Evolutionary conservation across 1,140 invertebrate species (phyloP).

Genomic region (Drosophila parvula): DNA sequence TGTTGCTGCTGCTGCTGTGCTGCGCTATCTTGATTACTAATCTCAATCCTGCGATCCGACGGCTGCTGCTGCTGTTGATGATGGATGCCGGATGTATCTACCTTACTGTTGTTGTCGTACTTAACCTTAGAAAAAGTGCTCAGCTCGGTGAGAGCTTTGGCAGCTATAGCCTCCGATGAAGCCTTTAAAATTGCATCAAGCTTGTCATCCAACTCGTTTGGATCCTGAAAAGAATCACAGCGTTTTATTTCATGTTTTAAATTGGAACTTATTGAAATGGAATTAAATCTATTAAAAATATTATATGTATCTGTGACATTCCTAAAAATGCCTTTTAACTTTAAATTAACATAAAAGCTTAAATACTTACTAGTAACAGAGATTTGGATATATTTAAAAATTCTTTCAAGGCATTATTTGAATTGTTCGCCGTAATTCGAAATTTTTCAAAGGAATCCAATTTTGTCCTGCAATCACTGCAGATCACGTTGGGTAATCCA

Average conservation of each 20-base stretch:
- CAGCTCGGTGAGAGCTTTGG: slow-evolving; percentile 81
- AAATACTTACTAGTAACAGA: slow-evolving; percentile 57
- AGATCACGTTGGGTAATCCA: slow-evolving; percentile 76
- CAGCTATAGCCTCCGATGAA: slow-evolving; percentile 81
- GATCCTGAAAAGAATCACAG: slow-evolving; percentile 42
- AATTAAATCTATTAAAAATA: too few species aligned
- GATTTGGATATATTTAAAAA: slow-evolving; percentile 56
- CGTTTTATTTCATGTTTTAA: not conserved
- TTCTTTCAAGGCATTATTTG: slow-evolving; percentile 67
- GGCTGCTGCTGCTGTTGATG: not conserved
- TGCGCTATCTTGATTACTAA: slow-evolving; percentile 37
- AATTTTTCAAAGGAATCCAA: slow-evolving; percentile 78
- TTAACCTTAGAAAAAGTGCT: slow-evolving; percentile 76
- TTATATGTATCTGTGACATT: too few species aligned
- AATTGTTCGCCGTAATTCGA: slow-evolving; percentile 73
- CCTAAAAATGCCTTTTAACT: not conserved
- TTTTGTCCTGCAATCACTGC: slow-evolving; percentile 66
- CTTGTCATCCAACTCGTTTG: slow-evolving; percentile 59
- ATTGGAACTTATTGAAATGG: too few species aligned
- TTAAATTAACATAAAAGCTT: too few species aligned
- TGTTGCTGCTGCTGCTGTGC: slow-evolving; percentile 11
- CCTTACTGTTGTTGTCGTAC: slow-evolving; percentile 53
- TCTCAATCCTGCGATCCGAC: slow-evolving; percentile 40
- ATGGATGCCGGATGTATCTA: slow-evolving; percentile 28
- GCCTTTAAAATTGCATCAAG: slow-evolving; percentile 72